Evolutionary conservation across 2,113 vertebrate genomes (phyloP), one percentile per base, ranked within the genome.

Genomic region (Sylvietta virens): DNA sequence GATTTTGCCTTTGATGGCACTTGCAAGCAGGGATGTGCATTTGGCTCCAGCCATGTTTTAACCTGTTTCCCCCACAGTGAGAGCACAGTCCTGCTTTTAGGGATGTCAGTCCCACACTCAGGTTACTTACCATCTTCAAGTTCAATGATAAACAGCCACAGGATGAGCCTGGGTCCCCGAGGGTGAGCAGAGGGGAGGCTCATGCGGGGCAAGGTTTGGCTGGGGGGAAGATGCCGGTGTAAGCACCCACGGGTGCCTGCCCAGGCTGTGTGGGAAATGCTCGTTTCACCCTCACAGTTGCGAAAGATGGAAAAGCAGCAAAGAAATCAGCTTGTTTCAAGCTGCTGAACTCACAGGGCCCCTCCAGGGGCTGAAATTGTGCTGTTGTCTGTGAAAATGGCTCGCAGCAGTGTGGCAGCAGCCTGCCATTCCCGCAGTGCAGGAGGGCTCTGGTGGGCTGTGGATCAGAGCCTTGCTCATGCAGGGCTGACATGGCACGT

Each of bases 331-430:
- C 89, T 97, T 62, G 94, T 94, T 97, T 97, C 92, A 96, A 97
- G 96, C 97, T 96, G 95, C 97, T 96, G 96, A 97, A 96, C 95
- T 97, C 95, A 91, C 92, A 97, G 95, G 92, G 96, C 88, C 95
- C 78, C 97, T 97, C 97, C 96, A 95, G 96, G 97, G 97, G 91
- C 96, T 97, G 97, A 97, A 96, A 97, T 95, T 96, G 96, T 97
- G 97, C 98, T 98, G 98, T 97, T 98, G 98, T 97, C 98, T 98
- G 98, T 98, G 98, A 99, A 98, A 97, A 98, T 98, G 98, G 98
- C 98, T 98, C 93, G 95, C 98, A 98, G 98, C 98, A 97, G 98
- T 97, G 98, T 98, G 98, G 98, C 97, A 98, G 98, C 98, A 98
- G 98, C 98, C 98, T 98, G 98, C 98, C 97, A 96, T 98, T 98